phyloP scores from a whole-genome alignment of 1,140 invertebrate genomes.

The Eubasilissa regina region DNA sequence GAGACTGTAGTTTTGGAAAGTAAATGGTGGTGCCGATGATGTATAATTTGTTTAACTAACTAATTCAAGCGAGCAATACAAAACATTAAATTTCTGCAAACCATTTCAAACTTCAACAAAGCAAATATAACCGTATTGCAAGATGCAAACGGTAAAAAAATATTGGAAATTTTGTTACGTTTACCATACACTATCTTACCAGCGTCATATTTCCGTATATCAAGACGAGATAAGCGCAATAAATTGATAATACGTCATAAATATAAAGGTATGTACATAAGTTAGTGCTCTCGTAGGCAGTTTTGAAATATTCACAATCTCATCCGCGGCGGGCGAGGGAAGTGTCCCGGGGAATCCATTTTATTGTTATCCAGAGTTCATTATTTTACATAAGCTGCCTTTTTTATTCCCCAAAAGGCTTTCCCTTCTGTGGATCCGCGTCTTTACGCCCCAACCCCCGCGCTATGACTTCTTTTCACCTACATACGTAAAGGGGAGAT shows the following conservation, averaged over 20 bases:
- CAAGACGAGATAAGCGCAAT: slow-evolving; percentile 5
- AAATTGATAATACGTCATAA: slow-evolving; percentile 27
- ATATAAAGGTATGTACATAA: slow-evolving; percentile 36
- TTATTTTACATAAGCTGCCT: slow-evolving; percentile 47
- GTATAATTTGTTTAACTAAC: no score
- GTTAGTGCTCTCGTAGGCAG: not conserved
- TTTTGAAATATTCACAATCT: slow-evolving; percentile 39
- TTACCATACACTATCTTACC: no score
- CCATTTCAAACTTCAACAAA: no score
- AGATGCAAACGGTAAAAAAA: no score
- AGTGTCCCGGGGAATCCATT: slow-evolving; percentile 41
- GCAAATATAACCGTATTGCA: no score
- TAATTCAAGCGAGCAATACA: no score
- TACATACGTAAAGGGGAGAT: slow-evolving; percentile 28
- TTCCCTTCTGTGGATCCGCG: not conserved
- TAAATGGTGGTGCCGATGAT: no score
- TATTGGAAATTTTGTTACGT: no score
- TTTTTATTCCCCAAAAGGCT: slow-evolving; percentile 37
- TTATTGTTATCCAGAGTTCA: slow-evolving; percentile 47
- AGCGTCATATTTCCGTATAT: not conserved
- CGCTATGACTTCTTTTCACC: slow-evolving; percentile 13
- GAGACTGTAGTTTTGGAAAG: no score
- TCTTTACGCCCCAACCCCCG: not conserved
- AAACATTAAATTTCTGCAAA: no score
- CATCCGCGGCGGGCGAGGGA: slow-evolving; percentile 12